Evolutionary conservation across 2,797 vertebrate species (phyloP), one percentile per base, ranked within the genome.

Genomic region (Chelidonichthys spinosus): DNA sequence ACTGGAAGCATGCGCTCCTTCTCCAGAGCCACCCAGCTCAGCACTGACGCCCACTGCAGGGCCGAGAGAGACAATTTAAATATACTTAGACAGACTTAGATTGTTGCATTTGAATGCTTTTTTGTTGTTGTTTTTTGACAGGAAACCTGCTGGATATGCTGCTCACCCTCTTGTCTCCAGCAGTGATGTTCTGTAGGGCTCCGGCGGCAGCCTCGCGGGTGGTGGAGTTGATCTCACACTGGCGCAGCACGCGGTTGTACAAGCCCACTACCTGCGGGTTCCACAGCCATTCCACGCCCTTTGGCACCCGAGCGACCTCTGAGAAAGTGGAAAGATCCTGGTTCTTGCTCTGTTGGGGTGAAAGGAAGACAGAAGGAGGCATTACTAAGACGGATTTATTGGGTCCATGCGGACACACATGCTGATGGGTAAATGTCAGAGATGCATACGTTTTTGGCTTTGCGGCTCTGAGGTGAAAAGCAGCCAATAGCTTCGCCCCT

Each of bases 111-210:
- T 44, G 2, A 50, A 11, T 17, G 1, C 2, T 52, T 52, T 36
- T 62, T 9, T 25, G 25, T 25, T 25, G n/a, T n/a, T n/a, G n/a
- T n/a, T n/a, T n/a, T n/a, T n/a, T n/a, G n/a, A 17, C 18, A 44
- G 4, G 10, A 18, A 1, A 11, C 10, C 47, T 50, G 18, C 10
- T 3, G 3, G 46, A 53, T n/a, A 8, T 1, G 55, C 25, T 17
- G 7, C 95, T 89, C 79, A 99, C 98, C 94, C 94, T 93, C 79
- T 88, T 94, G 69, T 99, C 96, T 69, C 98, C 98, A 0, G 97
- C 96, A 0, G 98, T 99, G 91, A 99, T 95, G 92, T 99, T 99
- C 94, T 99, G 98, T 85, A 99, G 92, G 0, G 97, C 97, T 0
- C 98, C 98, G 0, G 96, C 94, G 0, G 97, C 96, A 0, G 97